Conservation (phyloP, 35 echinoderm and acorn worm species). For the Ophiothrix spiculata region DNA sequence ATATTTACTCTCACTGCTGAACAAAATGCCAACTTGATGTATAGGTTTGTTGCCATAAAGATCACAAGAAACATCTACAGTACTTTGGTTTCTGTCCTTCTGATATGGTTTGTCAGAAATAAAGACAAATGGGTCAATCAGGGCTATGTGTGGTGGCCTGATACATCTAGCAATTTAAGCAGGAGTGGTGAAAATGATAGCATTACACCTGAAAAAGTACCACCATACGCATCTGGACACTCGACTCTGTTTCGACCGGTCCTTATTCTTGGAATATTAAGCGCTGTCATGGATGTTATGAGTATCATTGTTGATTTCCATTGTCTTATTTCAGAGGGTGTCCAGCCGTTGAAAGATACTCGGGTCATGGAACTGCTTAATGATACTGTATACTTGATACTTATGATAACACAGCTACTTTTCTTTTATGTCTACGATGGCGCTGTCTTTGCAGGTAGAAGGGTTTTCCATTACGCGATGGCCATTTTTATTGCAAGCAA, state of each 20-base stretch:
- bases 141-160: neutral
- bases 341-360: neutral
- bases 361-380: neutral
- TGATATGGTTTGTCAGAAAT: neutral
- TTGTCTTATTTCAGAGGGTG: neutral
- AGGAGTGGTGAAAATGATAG: neutral
- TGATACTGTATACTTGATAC: neutral
- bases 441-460: neutral
- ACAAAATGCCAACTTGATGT: neutral
- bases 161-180: too few relatives aligned
- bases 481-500: neutral
- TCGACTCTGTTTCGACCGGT: neutral
- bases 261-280: neutral
- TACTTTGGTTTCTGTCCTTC: neutral
- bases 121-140: neutral
- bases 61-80: neutral
- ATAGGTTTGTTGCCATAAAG: neutral
- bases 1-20: neutral
- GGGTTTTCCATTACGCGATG: neutral
- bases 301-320: neutral
- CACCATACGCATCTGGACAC: neutral
- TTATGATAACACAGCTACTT: neutral
- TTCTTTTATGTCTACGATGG: neutral
- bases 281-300: neutral
- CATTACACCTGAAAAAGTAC: neutral